Base-by-base conservation (phyloP, 1,140 invertebrate species). In the Artemia franciscana region DNA sequence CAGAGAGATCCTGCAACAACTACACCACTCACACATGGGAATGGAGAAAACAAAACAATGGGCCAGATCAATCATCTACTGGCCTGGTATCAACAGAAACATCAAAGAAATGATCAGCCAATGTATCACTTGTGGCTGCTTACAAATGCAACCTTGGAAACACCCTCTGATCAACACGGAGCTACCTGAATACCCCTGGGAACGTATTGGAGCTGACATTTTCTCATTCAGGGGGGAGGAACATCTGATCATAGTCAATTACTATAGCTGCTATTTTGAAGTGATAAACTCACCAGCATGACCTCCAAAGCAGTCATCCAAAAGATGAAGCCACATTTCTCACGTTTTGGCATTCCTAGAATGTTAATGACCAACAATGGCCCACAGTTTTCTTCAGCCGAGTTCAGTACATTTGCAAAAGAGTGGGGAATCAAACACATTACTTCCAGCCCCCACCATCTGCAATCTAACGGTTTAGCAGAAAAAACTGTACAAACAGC, bases 21-120 rank as follows among this genome's bases (percentile, higher is more conserved):
- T 76, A 56, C 75, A 77, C 67, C 68, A 71, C 63, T 66, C 68
- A 18, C 76, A 79, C 67, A 28, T 75, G 60, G 76, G 76, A 1
- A 68, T 72, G 62, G 71, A 72, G 58, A 73, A 73, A 65, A 70
- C 67, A 60, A 69, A 70, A 64, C 59, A 62, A 25, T 64, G 67
- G 61, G 72, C 74, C 24, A 67, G 70, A 64, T 67, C 74, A 62
- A 63, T 69, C 51, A 65, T 77, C 39, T 77, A 68, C 66, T 76
- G 73, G 72, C 73, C 73, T 15, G 66, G 67, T 18, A 75, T 77
- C 62, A 67, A 67, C 30, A 70, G 70, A 56, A 68, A 78, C 58
- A 75, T 78, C 27, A 69, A 71, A 69, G 66, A 73, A 59, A 64
- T 70, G 18, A 67, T 77, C 21, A 60, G 62, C 24, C 69, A 69